Conservation (phyloP, 1,140 invertebrate species). For the Procambarus virginalis region DNA sequence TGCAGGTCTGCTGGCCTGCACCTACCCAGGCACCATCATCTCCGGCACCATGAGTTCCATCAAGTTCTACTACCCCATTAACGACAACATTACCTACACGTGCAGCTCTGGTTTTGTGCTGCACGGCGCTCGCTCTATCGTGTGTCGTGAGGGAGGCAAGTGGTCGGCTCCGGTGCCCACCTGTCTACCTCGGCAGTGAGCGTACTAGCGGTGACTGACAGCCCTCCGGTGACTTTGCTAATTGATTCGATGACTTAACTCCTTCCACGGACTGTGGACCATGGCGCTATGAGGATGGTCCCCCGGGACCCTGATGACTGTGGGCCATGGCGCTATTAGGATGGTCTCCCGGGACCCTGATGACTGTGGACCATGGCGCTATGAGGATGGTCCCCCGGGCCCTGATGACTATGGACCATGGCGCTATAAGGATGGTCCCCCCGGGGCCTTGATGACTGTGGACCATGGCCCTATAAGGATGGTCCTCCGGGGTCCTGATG, state of each 20-base stretch:
- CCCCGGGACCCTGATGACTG: background rate
- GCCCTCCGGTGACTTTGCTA: background rate
- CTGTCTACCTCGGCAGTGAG: conserved; percentile 72
- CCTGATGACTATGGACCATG: no score
- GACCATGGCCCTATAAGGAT: no score
- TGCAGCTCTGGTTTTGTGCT: conserved; percentile 85
- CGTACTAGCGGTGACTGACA: background rate
- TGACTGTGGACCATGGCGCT: background rate
- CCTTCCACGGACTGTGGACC: background rate
- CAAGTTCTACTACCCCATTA: conserved; percentile 89
- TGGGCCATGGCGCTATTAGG: background rate
- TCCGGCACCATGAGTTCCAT: conserved; percentile 88
- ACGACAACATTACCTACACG: conserved; percentile 88
- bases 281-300: no score
- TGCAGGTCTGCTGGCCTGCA: conserved; percentile 85
- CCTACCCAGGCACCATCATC: conserved; percentile 88
- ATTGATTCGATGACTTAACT: background rate
- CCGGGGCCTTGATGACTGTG: no score
- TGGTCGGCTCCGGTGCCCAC: conserved; percentile 88
- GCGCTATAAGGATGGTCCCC: no score
- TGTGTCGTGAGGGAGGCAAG: conserved; percentile 86
- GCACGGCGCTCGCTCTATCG: conserved; percentile 83
- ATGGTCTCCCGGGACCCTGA: background rate
- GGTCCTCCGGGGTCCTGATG: no score
- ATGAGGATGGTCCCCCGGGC: no score